Conservation (phyloP, 1,140 invertebrate genomes). For the Drosophila nannoptera region DNA sequence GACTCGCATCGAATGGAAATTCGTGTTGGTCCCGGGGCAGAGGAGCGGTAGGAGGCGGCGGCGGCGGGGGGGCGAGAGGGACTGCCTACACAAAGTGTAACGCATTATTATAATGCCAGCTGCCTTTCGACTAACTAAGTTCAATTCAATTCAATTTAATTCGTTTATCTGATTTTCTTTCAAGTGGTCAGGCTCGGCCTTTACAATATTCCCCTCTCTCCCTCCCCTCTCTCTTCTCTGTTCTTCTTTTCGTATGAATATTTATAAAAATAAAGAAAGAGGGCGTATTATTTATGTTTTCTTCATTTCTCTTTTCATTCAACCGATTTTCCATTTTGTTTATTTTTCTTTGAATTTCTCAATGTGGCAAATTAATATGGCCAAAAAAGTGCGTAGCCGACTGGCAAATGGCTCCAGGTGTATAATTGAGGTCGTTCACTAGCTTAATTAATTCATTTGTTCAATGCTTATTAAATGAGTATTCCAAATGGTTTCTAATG, state of each 20-base stretch:
- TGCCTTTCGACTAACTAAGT: slow-evolving; percentile 40
- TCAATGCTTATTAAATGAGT: not conserved
- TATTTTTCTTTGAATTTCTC: slow-evolving; percentile 42
- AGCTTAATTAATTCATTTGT: not conserved
- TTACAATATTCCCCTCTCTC: slow-evolving; percentile 3
- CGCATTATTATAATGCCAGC: slow-evolving; percentile 52
- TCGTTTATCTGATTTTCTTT: slow-evolving; percentile 68
- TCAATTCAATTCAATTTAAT: slow-evolving; percentile 48
- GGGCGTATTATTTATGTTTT: slow-evolving; percentile 33
- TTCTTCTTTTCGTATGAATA: slow-evolving; percentile 46
- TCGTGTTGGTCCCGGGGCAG: not conserved
- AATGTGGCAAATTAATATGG: slow-evolving; percentile 39
- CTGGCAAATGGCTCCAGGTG: not conserved
- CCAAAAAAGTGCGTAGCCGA: slow-evolving; percentile 16
- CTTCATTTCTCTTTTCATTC: slow-evolving; percentile 25
- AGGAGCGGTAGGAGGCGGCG: not conserved
- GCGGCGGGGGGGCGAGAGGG: not conserved
- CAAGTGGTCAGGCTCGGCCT: slow-evolving; percentile 46
- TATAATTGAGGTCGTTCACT: not conserved
- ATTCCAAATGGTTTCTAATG: not conserved
- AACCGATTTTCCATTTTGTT: slow-evolving; percentile 39
- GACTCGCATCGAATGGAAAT: not conserved
- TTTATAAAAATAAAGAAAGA: slow-evolving; percentile 39
- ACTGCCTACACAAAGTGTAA: slow-evolving; percentile 66
- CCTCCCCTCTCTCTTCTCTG: no score